Evolutionary conservation across 2,113 vertebrate genomes (phyloP), one percentile per base, ranked within the genome.

Genomic region (Albula goreensis): DNA sequence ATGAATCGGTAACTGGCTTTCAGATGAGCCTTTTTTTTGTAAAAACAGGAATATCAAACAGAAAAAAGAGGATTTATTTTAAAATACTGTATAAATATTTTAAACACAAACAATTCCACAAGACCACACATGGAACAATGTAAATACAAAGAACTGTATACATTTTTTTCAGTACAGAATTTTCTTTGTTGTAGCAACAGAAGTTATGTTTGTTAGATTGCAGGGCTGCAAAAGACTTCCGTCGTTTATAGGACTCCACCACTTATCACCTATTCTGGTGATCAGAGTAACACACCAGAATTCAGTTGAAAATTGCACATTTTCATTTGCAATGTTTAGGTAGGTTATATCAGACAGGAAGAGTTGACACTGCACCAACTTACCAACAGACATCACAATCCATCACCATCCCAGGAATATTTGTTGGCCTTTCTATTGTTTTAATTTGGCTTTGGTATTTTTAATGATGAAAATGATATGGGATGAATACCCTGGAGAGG

Each of bases 91-190:
- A 83, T 66, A 70, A 81, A 81, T 51, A 81, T 12, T 13, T 83
- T 15, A 50, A 52, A 70, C 82, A 60, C 52, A 83, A 66, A 22
- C 15, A 25, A 8, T 66, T 51, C 79, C 49, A 81, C 50, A 81
- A 51, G 19, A 92, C 89, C 90, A 74, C 49, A 81, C 60, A 81
- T 85, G 87, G 86, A 90, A 87, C 92, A 90, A 90, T 90, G 92
- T 89, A 93, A 93, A 91, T 92, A 89, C 84, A 89, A 91, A 89
- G 80, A 85, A 90, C 79, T 82, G 87, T 87, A 85, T 88, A 83
- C 41, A 79, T 52, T 57, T 80, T 86, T 85, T 25, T 88, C 74
- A 91, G 84, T 85, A 90, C 22, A 86, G 78, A 83, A 92, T 89
- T 92, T 90, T 85, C 78, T 86, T 86, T 88, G 86, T 83, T 81